Evolutionary conservation across 2,113 vertebrate genomes (phyloP).

Genomic region (Antechinus flavipes): DNA sequence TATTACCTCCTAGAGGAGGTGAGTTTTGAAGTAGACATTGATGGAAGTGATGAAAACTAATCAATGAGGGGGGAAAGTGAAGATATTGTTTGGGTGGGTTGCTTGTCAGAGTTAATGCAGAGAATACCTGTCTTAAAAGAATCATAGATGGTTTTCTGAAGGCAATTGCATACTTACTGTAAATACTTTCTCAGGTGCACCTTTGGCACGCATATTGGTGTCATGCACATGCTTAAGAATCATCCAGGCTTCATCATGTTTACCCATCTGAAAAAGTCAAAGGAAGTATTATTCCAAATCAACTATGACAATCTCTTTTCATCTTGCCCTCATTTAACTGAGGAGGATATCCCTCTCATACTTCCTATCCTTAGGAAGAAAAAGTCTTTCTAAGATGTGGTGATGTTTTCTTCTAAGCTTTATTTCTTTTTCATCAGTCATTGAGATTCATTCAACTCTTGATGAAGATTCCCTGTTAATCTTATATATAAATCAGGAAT

Average conservation of each 20-base stretch:
- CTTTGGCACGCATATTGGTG: slow-evolving; percentile 98
- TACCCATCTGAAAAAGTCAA: slow-evolving; percentile 88
- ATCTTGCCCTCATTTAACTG: neutral
- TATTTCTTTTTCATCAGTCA: neutral
- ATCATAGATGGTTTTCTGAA: rapidly evolving
- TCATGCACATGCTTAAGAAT: slow-evolving; percentile 96
- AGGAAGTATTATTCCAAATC: neutral
- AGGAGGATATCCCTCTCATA: neutral
- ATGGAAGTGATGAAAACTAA: neutral
- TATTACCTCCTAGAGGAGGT: neutral
- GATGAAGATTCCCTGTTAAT: neutral
- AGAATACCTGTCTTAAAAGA: neutral
- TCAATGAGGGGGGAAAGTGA: neutral
- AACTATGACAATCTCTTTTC: neutral
- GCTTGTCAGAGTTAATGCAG: neutral
- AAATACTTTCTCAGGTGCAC: slow-evolving; percentile 95
- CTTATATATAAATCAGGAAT: neutral
- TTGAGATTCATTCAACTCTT: neutral
- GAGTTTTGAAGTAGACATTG: neutral
- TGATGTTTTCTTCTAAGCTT: neutral
- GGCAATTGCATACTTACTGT: slow-evolving; percentile 86
- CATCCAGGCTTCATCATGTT: slow-evolving; percentile 99
- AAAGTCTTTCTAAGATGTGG: neutral
- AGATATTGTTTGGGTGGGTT: neutral
- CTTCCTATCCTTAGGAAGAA: neutral